Base-by-base conservation (phyloP, 2,113 vertebrate genomes). In the Ptyas mucosa region DNA sequence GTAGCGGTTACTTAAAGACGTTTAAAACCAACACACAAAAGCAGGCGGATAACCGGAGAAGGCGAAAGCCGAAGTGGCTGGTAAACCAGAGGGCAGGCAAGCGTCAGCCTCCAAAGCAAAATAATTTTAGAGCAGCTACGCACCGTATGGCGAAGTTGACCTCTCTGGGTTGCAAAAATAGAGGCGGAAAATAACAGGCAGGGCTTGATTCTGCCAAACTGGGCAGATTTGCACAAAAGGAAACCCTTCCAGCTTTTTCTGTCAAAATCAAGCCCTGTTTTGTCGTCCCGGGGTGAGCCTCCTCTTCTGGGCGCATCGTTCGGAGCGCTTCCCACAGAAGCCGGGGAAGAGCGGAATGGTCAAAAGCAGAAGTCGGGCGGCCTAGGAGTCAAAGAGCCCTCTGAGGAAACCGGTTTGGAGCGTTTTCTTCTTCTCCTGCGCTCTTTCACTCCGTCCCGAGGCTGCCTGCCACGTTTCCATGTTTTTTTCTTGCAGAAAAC, bases 181-280 rank as follows among this genome's bases (percentile, higher is more conserved):
- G 69, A 89, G 91, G 75, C 18, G 14, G 34, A 2, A 21, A 39
- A n/a, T 75, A 85, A 91, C 81, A 93, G 93, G n/a, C 1, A 7
- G 85, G 89, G 92, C 81, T 89, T 21, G 0, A 39, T 61, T 90
- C 85, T 26, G 88, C 85, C 89, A 94, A 29, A 94, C 85, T 90
- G 94, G 91, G 94, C 93, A 54, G 92, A 88, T 90, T 89, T 18
- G 86, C 94, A 95, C 89, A 89, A 91, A 94, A 90, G 87, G 57
- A 93, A 97, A 86, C 88, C 0, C 3, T 93, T 94, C 95, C 93
- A 94, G 53, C n/a, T 1, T 92, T 94, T 87, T 94, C 96, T 96
- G 94, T 93, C 95, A 94, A 96, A 95, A 96, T 3, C 53, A 87
- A 90, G 29, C 93, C 95, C 94, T 86, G 92, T 95, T 94, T 93